phyloP scores from a whole-genome alignment of 1,140 invertebrate genomes.

The Rhyzopertha dominica region DNA sequence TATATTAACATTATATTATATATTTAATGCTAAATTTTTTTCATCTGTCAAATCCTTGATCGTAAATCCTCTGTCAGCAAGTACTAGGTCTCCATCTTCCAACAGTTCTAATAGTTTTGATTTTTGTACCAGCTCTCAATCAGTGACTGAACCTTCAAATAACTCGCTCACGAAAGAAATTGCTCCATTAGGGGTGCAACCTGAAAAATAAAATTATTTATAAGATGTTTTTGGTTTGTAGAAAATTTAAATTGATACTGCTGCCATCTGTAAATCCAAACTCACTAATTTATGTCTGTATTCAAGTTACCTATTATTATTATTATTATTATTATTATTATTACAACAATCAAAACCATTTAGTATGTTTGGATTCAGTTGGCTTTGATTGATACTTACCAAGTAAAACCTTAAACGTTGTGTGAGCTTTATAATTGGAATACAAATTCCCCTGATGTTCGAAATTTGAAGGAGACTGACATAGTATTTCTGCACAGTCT shows the following conservation, averaged over 20 bases:
- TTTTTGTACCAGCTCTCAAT: conserved; percentile 21
- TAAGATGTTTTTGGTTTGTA: too few species aligned
- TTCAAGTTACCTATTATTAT: too few species aligned
- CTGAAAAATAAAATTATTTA: too few species aligned
- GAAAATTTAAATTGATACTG: too few species aligned
- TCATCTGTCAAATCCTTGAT: conserved; percentile 25
- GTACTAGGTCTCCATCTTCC: conserved; percentile 21
- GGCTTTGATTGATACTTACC: too few species aligned
- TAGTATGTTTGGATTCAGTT: too few species aligned
- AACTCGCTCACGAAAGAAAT: conserved; percentile 24
- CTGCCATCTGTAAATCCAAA: too few species aligned
- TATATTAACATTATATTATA: too few species aligned
- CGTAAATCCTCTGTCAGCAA: conserved; percentile 22
- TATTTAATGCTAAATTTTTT: conserved; percentile 23
- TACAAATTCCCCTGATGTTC: conserved; percentile 30
- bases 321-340: too few species aligned
- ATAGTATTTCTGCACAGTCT: conserved; percentile 22
- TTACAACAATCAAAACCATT: too few species aligned
- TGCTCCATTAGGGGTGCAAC: conserved; percentile 21
- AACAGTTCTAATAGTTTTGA: conserved; percentile 21
- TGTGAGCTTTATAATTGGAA: conserved; percentile 22
- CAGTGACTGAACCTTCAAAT: conserved; percentile 20
- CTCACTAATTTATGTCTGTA: too few species aligned
- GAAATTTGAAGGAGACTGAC: conserved; percentile 22
- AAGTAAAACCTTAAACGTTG: conserved; percentile 22